phyloP scores from a whole-genome alignment of 2,113 vertebrate genomes.

The Desmodus rotundus region DNA sequence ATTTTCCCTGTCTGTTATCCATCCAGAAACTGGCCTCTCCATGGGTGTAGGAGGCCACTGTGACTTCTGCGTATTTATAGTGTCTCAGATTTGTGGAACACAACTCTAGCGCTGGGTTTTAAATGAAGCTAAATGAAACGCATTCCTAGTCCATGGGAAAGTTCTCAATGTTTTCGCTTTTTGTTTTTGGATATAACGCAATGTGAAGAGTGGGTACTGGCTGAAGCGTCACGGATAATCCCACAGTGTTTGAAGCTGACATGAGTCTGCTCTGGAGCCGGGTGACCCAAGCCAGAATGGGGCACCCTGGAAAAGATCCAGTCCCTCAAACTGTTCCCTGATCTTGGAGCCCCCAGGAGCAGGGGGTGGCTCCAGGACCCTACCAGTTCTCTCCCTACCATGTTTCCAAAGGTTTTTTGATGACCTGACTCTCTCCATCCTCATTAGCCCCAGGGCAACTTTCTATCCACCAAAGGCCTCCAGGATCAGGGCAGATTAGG shows the following conservation, averaged over 20 bases:
- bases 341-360: neutral
- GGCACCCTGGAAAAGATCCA: neutral
- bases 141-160: neutral
- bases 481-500: neutral
- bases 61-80: conserved; percentile 50
- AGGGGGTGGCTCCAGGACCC: neutral
- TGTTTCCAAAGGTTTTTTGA: neutral
- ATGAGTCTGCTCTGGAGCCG: neutral
- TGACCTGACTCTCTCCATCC: neutral
- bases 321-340: neutral
- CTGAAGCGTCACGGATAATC: neutral
- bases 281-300: neutral
- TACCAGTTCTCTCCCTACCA: neutral
- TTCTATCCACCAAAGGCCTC: neutral
- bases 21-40: conserved; percentile 20
- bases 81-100: neutral
- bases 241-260: neutral
- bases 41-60: conserved; percentile 25
- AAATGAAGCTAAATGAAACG: conserved; percentile 43
- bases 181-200: neutral
- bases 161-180: neutral
- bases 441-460: neutral
- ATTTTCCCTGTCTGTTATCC: conserved; percentile 45
- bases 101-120: neutral
- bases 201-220: neutral